Conservation (phyloP, 2,888 invertebrate genomes). For the Mimumesa dahlbomi region DNA sequence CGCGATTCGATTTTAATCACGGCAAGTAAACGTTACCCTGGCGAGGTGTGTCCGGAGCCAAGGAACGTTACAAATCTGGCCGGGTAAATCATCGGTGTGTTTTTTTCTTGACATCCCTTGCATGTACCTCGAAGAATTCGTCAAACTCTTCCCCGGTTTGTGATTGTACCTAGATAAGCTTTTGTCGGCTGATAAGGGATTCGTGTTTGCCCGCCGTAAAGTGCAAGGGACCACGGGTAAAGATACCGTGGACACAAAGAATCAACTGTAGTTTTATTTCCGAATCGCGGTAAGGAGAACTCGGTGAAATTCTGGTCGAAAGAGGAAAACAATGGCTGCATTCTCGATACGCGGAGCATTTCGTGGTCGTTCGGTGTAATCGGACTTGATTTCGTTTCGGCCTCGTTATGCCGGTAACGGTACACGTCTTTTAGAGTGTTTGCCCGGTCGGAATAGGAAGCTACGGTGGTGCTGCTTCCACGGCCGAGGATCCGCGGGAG, state of each 20-base stretch:
- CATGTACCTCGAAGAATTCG: too few relatives aligned
- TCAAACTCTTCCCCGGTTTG: not conserved
- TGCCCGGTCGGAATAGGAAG: slow-evolving; percentile 23
- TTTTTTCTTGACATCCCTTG: not conserved
- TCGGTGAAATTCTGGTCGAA: too few relatives aligned
- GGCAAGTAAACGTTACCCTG: too few relatives aligned
- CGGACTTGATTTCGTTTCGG: slow-evolving; percentile 48
- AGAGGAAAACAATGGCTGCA: too few relatives aligned
- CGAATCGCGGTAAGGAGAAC: too few relatives aligned
- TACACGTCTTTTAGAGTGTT: slow-evolving; percentile 22
- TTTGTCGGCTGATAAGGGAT: slow-evolving; percentile 5
- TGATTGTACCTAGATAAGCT: slow-evolving; percentile 24
- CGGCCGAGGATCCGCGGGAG: not conserved
- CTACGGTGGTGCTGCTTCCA: not conserved
- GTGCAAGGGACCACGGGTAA: not conserved
- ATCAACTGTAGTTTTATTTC: too few relatives aligned
- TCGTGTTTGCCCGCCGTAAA: slow-evolving; percentile 1
- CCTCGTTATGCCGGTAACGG: slow-evolving; percentile 38
- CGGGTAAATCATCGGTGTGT: too few relatives aligned
- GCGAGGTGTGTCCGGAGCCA: too few relatives aligned
- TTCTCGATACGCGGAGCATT: too few relatives aligned
- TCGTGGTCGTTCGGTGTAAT: slow-evolving; percentile 40
- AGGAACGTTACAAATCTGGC: too few relatives aligned
- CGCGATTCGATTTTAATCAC: too few relatives aligned
- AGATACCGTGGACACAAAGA: slow-evolving; percentile 39